Conservation (phyloP, 1,140 invertebrate genomes). For the Aradophagus sp. region DNA sequence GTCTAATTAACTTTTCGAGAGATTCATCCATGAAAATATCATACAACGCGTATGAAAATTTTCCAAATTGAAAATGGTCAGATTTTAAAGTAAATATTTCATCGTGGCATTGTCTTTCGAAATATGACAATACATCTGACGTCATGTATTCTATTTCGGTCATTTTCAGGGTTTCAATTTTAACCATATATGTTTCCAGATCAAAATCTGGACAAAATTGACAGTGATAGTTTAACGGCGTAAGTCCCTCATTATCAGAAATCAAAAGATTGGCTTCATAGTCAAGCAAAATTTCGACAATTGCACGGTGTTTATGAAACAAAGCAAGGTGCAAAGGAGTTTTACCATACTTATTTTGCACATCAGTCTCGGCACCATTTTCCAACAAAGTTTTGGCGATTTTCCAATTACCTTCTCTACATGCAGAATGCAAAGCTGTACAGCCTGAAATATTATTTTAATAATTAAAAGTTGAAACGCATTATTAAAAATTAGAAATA, state of each 20-base stretch:
- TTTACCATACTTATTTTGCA: constrained; percentile 39
- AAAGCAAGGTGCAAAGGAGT: constrained; percentile 44
- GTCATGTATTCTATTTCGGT: constrained; percentile 39
- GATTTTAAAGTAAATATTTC: constrained; percentile 40
- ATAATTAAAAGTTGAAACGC: neutral
- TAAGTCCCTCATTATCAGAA: constrained; percentile 29
- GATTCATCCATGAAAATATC: constrained; percentile 34
- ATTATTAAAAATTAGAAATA: neutral
- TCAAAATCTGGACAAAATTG: constrained; percentile 43
- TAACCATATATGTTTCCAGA: constrained; percentile 33
- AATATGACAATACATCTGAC: constrained; percentile 34
- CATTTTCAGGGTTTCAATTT: constrained; percentile 44
- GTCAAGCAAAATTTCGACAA: constrained; percentile 36
- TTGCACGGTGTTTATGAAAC: constrained; percentile 28
- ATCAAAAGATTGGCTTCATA: constrained; percentile 45
- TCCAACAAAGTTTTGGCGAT: constrained; percentile 47
- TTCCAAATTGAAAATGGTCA: constrained; percentile 7
- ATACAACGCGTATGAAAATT: constrained; percentile 23
- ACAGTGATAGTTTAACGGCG: constrained; percentile 39
- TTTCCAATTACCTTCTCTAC: constrained; percentile 48
- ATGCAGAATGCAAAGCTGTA: constrained; percentile 31
- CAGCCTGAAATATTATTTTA: constrained; percentile 16
- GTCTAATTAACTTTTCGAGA: constrained; percentile 15
- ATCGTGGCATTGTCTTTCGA: constrained; percentile 40
- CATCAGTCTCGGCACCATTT: constrained; percentile 43